Conservation (phyloP, 2,888 invertebrate species). For the Antheraea yamamai region DNA sequence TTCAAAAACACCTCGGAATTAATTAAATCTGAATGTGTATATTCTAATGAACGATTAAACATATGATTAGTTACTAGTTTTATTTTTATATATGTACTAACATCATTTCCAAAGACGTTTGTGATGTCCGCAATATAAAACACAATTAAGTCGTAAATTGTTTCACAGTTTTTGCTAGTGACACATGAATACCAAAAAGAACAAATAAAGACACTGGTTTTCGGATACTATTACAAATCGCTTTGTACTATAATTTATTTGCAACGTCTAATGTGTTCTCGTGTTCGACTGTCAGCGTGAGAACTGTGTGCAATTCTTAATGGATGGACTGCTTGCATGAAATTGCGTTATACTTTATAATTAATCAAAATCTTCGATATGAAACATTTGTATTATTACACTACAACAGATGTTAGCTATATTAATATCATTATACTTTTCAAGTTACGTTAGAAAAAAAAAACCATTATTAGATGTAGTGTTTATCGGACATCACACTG, state of each 20-base stretch:
- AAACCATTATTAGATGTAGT: not conserved
- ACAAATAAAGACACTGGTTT: not conserved
- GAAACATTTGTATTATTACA: not conserved
- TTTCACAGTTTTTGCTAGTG: not conserved
- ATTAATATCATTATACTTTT: not conserved
- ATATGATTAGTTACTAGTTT: not conserved
- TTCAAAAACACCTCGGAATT: no score
- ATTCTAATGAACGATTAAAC: not conserved
- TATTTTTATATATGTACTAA: not conserved
- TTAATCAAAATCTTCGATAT: not conserved
- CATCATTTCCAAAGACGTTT: not conserved
- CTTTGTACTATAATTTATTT: slow-evolving; percentile 18
- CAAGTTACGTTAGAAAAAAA: not conserved
- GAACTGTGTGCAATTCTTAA: slow-evolving; percentile 28
- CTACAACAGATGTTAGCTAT: no score
- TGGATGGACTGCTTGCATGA: slow-evolving; percentile 19
- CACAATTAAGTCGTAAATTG: not conserved
- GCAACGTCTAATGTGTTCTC: slow-evolving; percentile 26
- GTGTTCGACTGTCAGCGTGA: slow-evolving; percentile 25
- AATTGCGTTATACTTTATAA: not conserved
- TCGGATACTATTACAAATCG: not conserved
- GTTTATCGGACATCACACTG: not conserved
- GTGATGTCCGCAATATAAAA: not conserved
- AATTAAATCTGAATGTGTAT: no score
- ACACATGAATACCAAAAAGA: not conserved